A percentile compares a stretch with the other conserved stretches of the same genome.
phyloP scores from a whole-genome alignment of 2,797 vertebrate species.

The Tauraco hartlaubi region DNA sequence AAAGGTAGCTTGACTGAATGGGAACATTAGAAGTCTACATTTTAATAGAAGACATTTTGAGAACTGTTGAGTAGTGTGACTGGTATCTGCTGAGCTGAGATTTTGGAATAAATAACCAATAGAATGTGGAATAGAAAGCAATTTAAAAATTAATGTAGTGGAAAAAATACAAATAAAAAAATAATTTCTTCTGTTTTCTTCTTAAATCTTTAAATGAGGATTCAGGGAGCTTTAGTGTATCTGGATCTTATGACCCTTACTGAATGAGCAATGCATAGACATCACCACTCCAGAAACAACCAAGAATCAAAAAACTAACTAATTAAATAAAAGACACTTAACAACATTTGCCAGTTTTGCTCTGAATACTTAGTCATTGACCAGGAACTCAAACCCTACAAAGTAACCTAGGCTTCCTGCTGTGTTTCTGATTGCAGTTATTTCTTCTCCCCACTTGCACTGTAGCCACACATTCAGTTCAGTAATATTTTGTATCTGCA shows the following conservation, averaged over 20 bases:
- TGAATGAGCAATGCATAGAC: neutral
- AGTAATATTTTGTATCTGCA: neutral
- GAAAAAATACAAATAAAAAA: neutral
- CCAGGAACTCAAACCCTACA: neutral
- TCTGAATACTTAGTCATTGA: neutral
- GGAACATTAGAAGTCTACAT: neutral
- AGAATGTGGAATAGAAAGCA: neutral
- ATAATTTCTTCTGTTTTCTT: neutral
- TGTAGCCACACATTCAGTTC: neutral
- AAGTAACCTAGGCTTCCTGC: neutral
- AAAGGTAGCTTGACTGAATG: neutral
- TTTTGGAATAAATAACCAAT: neutral
- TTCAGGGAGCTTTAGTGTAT: neutral
- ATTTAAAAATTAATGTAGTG: neutral
- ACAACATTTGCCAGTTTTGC: neutral
- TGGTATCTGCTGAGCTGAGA: neutral
- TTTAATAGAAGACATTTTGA: neutral
- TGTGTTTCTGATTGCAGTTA: neutral
- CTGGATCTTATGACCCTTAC: neutral
- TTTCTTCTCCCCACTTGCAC: neutral
- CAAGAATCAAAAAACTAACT: neutral
- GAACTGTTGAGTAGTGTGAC: neutral
- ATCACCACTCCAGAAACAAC: rapidly evolving
- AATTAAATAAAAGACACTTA: neutral
- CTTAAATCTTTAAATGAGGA: neutral